phyloP scores from a whole-genome alignment of 2,797 vertebrate species.

The Ceryle rudis region DNA sequence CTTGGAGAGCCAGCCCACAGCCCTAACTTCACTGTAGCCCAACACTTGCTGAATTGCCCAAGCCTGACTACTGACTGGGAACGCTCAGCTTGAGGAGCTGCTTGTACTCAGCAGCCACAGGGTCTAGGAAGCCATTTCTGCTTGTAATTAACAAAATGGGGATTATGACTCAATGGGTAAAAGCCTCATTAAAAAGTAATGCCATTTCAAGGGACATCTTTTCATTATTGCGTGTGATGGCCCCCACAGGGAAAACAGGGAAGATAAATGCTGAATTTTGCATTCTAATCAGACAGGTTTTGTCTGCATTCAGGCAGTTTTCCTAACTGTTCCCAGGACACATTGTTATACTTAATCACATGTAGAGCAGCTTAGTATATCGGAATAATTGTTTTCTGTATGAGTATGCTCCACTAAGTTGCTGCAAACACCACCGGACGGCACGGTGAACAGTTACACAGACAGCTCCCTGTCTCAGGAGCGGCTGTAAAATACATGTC shows the following conservation, averaged over 20 bases:
- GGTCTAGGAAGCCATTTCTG: constrained; percentile 14
- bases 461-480: background rate
- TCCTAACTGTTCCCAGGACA: constrained; percentile 64
- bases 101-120: background rate
- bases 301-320: constrained; percentile 61
- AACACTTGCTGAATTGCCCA: background rate
- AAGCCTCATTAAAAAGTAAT: constrained; percentile 67
- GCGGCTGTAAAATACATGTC: background rate
- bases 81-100: background rate
- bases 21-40: background rate
- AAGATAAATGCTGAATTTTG: constrained; percentile 61
- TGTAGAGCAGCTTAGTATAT: background rate
- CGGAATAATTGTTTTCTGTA: constrained; percentile 21
- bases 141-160: constrained; percentile 62
- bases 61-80: background rate
- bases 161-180: constrained; percentile 40
- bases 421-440: constrained; percentile 22
- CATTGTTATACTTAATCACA: constrained; percentile 58
- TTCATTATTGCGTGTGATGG: constrained; percentile 58
- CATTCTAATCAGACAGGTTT: constrained; percentile 63
- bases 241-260: constrained; percentile 37
- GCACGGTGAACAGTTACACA: background rate
- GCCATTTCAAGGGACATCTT: constrained; percentile 65
- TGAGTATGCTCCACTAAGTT: constrained; percentile 25
- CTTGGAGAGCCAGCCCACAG: background rate